Evolutionary conservation across 2,113 vertebrate species (phyloP).

Genomic region (Prochilodus magdalenae): DNA sequence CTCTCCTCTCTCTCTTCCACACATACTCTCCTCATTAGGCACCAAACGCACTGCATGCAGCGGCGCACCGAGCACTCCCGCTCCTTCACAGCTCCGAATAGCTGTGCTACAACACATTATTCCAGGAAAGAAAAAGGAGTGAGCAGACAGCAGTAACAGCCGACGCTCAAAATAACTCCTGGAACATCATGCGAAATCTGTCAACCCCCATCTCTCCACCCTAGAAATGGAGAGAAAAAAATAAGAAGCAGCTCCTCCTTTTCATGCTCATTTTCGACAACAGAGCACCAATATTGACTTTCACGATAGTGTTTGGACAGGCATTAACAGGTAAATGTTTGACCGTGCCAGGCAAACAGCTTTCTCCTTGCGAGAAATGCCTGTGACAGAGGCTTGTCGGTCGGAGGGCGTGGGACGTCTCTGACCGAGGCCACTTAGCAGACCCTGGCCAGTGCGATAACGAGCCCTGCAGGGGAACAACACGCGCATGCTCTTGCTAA

Average conservation of each 20-base stretch:
- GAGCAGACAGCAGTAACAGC: not conserved
- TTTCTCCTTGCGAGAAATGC: conserved; percentile 16
- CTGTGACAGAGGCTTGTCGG: conserved; percentile 63
- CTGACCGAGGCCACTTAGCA: conserved; percentile 57
- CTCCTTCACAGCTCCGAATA: conserved; percentile 60
- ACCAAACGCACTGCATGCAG: conserved; percentile 63
- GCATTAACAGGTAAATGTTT: conserved; percentile 54
- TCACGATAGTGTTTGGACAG: conserved; percentile 31
- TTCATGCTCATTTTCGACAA: conserved; percentile 5
- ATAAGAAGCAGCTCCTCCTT: not conserved
- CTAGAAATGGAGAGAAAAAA: not conserved
- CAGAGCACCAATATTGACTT: conserved; percentile 7
- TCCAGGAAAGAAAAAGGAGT: conserved; percentile 35
- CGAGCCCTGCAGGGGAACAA: conserved; percentile 64
- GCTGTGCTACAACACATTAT: conserved; percentile 66
- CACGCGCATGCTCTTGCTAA: conserved; percentile 63
- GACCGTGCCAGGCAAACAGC: conserved; percentile 27
- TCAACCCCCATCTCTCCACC: not conserved
- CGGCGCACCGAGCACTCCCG: conserved; percentile 56
- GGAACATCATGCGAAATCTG: conserved; percentile 17
- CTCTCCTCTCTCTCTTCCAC: conserved; percentile 1
- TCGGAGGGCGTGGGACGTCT: conserved; percentile 56
- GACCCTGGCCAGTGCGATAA: conserved; percentile 63
- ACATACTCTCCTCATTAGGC: conserved; percentile 69
- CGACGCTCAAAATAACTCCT: conserved; percentile 8